phyloP scores from a whole-genome alignment of 1,140 invertebrate genomes.

The Bombus cullumanus region DNA sequence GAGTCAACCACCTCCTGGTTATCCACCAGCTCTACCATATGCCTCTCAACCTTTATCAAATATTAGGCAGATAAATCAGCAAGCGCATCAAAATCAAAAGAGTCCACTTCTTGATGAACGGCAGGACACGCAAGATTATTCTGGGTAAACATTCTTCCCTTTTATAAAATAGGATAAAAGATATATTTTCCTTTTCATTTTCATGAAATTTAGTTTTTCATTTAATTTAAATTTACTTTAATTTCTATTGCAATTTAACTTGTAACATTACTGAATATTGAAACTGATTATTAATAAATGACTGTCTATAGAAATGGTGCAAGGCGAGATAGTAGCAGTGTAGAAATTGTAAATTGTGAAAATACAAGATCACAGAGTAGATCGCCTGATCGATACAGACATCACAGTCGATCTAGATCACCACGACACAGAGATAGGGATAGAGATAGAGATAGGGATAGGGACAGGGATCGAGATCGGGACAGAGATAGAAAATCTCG shows the following conservation, averaged over 20 bases:
- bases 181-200: not conserved
- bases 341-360: conserved; percentile 82
- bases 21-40: conserved; percentile 80
- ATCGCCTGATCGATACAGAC: conserved; percentile 80
- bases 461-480: conserved; percentile 86
- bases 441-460: conserved; percentile 85
- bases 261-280: not conserved
- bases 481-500: conserved; percentile 86
- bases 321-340: conserved; percentile 79
- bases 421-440: conserved; percentile 82
- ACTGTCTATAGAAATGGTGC: conserved; percentile 58
- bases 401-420: conserved; percentile 83
- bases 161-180: not conserved
- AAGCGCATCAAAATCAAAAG: conserved; percentile 73
- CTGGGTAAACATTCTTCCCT: conserved; percentile 47
- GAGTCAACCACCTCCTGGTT: conserved; percentile 84
- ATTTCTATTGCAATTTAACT: not conserved
- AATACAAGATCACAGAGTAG: conserved; percentile 78
- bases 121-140: conserved; percentile 68
- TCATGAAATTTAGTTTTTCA: not conserved
- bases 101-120: conserved; percentile 78
- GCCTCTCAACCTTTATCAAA: conserved; percentile 74
- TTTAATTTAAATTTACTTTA: not conserved
- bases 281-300: conserved; percentile 14
- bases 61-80: conserved; percentile 71